phyloP scores from a whole-genome alignment of 2,888 invertebrate genomes.

The Pyrrhosoma nymphula region DNA sequence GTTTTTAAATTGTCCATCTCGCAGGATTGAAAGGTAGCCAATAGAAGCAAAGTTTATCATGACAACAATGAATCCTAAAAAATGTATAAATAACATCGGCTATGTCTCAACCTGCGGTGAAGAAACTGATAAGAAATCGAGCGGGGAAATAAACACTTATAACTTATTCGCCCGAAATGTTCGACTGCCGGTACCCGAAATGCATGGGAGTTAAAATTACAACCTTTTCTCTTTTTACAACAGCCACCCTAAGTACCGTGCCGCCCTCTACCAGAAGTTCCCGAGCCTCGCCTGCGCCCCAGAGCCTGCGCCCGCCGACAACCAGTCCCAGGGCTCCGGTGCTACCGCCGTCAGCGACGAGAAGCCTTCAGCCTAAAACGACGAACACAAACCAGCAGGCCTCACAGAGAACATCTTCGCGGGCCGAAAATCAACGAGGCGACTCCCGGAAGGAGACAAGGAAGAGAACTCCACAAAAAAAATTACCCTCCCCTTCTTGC shows the following conservation, averaged over 20 bases:
- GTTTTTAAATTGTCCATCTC: no score
- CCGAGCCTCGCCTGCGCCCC: constrained; percentile 75
- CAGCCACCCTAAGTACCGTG: constrained; percentile 74
- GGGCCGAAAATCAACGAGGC: constrained; percentile 13
- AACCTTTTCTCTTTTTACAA: background rate
- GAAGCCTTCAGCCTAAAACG: constrained; percentile 71
- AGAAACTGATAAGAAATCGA: no score
- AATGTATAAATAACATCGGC: no score
- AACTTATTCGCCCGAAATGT: no score
- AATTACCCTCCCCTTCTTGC: background rate
- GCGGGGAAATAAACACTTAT: no score
- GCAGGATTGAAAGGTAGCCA: no score
- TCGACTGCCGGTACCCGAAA: background rate
- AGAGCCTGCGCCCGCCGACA: constrained; percentile 71
- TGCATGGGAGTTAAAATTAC: background rate
- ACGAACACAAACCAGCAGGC: background rate
- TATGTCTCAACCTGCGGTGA: no score
- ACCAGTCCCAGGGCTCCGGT: constrained; percentile 70
- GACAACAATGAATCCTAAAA: no score
- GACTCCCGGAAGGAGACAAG: background rate
- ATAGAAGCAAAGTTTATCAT: no score
- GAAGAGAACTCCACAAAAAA: background rate
- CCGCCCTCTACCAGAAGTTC: constrained; percentile 75
- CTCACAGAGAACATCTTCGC: background rate
- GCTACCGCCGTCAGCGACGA: constrained; percentile 72